phyloP scores from a whole-genome alignment of 2,797 vertebrate species.

The Hoplostethus atlanticus region DNA sequence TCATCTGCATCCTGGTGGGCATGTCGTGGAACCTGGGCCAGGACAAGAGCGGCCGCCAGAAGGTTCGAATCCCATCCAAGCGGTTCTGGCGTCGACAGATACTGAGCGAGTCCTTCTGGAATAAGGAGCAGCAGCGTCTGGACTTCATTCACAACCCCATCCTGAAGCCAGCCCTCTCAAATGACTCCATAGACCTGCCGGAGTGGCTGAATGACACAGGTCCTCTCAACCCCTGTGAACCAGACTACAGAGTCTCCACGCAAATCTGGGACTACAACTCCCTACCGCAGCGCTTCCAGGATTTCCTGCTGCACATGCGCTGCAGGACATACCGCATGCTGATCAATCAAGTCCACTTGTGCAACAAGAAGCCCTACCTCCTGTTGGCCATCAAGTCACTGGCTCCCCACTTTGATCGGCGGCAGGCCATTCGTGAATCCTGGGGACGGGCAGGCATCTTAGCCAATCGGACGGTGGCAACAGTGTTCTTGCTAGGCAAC shows the following conservation, averaged over 20 bases:
- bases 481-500: slow-evolving; percentile 92
- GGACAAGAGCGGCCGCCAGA: slow-evolving; percentile 63
- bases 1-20: slow-evolving; percentile 89
- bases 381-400: slow-evolving; percentile 92
- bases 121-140: slow-evolving; percentile 90
- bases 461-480: slow-evolving; percentile 84
- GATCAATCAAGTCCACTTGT: slow-evolving; percentile 86
- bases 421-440: slow-evolving; percentile 95
- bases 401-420: slow-evolving; percentile 92
- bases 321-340: slow-evolving; percentile 91
- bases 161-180: slow-evolving; percentile 59
- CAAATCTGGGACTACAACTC: slow-evolving; percentile 86
- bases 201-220: slow-evolving; percentile 72
- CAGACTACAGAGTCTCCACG: slow-evolving; percentile 79
- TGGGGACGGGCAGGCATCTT: slow-evolving; percentile 89
- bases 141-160: slow-evolving; percentile 88
- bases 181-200: slow-evolving; percentile 76
- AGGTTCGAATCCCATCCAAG: slow-evolving; percentile 74
- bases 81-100: slow-evolving; percentile 86
- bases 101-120: slow-evolving; percentile 89
- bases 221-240: slow-evolving; percentile 80
- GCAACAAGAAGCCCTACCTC: slow-evolving; percentile 88
- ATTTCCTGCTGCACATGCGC: slow-evolving; percentile 91
- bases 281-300: slow-evolving; percentile 90
- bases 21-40: slow-evolving; percentile 83